Base-by-base conservation (phyloP, 2,113 vertebrate species). In the Rhadina sibilatrix region DNA sequence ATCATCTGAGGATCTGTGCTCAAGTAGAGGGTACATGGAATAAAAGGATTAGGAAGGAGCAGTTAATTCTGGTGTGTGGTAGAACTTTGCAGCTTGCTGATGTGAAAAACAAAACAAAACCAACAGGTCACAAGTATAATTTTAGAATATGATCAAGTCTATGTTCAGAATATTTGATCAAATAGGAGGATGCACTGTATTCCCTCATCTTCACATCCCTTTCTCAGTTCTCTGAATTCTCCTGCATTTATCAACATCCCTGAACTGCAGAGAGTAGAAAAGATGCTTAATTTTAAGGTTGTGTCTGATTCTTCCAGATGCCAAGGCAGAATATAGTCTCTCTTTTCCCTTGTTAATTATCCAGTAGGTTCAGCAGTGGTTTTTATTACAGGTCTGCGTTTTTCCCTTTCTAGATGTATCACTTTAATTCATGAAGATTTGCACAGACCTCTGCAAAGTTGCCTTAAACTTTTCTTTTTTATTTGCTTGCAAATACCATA, bases 11-110 rank as follows among this genome's bases (percentile, higher is more conserved):
- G 23, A 44, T 7, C 25, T 42, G 35, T 6, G 24, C 50, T 85
- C 4, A 40, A n/a, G 66, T 6, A 24, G 11, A 76, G 24, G 10
- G 4, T 27, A 22, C 0, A 0, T 18, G 15, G 28, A 68, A 27
- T 22, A 15, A 50, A 63, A 66, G 13, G 3, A n/a, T 37, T 38
- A 50, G 10, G 44, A 78, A 50, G 22, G 5, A 59, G 7, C 0
- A 0, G 12, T 65, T 56, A 57, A 77, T 77, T 82, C n/a, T 47
- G 33, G 1, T 42, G 5, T 31, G 9, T 60, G 27, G 19, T 33
- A 66, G 38, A 21, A 63, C 12, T 64, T 59, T 15, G 7, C 44
- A 63, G 19, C 2, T 83, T 94, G 46, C 13, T 77, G 50, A 38
- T 3, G 2, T 74, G 28, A n/a, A 78, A 70, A 72, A 33, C 40